Evolutionary conservation across 2,888 invertebrate genomes (phyloP).

Genomic region (Diaphora mendica): DNA sequence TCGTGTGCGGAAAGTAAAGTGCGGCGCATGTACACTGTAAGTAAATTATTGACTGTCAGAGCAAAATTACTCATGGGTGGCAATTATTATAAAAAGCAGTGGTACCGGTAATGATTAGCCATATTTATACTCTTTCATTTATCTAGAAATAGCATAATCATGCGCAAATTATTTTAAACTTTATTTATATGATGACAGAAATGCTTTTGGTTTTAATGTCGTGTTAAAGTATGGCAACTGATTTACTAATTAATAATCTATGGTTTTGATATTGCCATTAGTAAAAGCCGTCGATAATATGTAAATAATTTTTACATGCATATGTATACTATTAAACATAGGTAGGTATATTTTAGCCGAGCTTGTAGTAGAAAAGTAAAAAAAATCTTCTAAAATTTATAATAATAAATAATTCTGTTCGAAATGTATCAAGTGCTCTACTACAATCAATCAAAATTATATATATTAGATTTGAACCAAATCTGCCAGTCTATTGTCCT

Average conservation of each 20-base stretch:
- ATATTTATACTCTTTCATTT: too few relatives aligned
- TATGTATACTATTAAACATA: too few relatives aligned
- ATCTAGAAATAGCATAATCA: too few relatives aligned
- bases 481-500: slow-evolving; percentile 35
- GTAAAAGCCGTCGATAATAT: too few relatives aligned
- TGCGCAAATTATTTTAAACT: too few relatives aligned
- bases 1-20: neutral
- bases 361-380: too few relatives aligned
- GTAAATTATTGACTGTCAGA: neutral
- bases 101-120: too few relatives aligned
- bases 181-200: too few relatives aligned
- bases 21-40: neutral
- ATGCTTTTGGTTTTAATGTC: too few relatives aligned
- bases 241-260: neutral
- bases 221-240: neutral
- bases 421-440: neutral
- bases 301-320: too few relatives aligned
- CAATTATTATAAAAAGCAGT: neutral
- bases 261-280: neutral
- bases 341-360: too few relatives aligned
- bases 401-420: neutral
- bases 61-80: neutral
- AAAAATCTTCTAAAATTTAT: too few relatives aligned
- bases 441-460: slow-evolving; percentile 13
- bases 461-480: slow-evolving; percentile 10